Conservation (phyloP, 1,140 invertebrate species). For the Liolophura sinensis region DNA sequence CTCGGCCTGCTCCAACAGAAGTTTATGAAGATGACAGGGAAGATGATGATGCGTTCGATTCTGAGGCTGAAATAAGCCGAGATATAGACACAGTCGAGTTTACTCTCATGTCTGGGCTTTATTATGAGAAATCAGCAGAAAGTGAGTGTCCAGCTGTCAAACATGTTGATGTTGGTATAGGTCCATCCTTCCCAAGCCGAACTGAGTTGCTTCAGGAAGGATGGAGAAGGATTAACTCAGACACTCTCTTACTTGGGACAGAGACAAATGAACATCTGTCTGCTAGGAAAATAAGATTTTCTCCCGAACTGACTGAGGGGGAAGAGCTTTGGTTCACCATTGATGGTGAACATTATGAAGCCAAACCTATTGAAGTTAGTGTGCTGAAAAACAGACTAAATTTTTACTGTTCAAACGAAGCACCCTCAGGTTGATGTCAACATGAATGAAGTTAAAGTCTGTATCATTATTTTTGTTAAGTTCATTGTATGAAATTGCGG, state of each 20-base stretch:
- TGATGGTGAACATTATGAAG: slow-evolving; percentile 52
- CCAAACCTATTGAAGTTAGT: slow-evolving; percentile 41
- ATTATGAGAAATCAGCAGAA: slow-evolving; percentile 23
- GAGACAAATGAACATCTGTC: slow-evolving; percentile 23
- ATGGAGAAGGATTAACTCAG: slow-evolving; percentile 30
- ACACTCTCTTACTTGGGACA: slow-evolving; percentile 19
- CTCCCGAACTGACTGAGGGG: slow-evolving; percentile 21
- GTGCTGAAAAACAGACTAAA: slow-evolving; percentile 47
- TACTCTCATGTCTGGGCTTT: not conserved
- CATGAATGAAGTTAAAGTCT: too few relatives aligned
- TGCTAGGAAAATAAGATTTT: slow-evolving; percentile 30
- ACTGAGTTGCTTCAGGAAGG: slow-evolving; percentile 1
- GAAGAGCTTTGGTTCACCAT: slow-evolving; percentile 42
- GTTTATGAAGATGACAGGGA: slow-evolving; percentile 12
- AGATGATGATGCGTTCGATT: not conserved
- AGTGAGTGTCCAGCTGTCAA: not conserved
- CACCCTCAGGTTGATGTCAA: too few relatives aligned
- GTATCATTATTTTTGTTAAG: too few relatives aligned
- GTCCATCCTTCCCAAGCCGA: not conserved
- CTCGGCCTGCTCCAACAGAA: slow-evolving; percentile 1
- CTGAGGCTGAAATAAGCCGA: slow-evolving; percentile 8
- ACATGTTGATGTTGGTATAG: not conserved
- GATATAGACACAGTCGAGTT: not conserved
- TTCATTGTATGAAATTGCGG: too few relatives aligned
- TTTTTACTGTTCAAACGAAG: slow-evolving; percentile 26